Evolutionary conservation across 2,797 vertebrate genomes (phyloP).

Genomic region (Malurus leucopterus): DNA sequence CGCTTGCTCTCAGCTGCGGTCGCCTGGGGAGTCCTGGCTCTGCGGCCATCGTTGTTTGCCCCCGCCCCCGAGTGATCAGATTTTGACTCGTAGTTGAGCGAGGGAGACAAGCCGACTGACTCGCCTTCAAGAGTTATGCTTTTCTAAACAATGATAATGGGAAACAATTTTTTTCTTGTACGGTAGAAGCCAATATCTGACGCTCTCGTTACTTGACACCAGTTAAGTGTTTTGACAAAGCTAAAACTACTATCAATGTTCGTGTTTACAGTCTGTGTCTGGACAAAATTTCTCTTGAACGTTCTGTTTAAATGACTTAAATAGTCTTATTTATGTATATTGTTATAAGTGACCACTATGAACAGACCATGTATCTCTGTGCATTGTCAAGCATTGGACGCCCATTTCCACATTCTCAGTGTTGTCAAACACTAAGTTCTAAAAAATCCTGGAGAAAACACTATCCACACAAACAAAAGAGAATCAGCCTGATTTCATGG

Average conservation of each 20-base stretch:
- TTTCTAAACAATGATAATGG: not conserved
- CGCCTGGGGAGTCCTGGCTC: accelerated
- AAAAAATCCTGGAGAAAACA: not conserved
- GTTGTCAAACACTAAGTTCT: not conserved
- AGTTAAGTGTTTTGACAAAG: not conserved
- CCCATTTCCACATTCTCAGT: not conserved
- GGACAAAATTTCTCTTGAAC: not conserved
- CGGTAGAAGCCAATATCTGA: not conserved
- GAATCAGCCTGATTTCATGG: not conserved
- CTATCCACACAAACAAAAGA: not conserved
- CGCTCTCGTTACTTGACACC: not conserved
- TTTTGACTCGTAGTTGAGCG: not conserved
- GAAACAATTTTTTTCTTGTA: not conserved
- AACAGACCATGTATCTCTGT: not conserved
- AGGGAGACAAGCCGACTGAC: not conserved
- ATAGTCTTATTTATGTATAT: accelerated
- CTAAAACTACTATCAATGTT: not conserved
- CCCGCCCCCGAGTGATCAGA: not conserved
- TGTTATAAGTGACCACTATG: not conserved
- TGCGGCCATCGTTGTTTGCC: not conserved
- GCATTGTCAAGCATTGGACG: accelerated
- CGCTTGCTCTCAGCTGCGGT: not conserved
- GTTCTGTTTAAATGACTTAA: not conserved
- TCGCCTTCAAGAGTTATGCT: not conserved
- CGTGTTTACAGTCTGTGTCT: not conserved